These are phyloP conservation scores for Torymus aiolomorphi DNA, from an alignment of 2,888 invertebrate genomes.

Conservation along the genomic window DNA sequence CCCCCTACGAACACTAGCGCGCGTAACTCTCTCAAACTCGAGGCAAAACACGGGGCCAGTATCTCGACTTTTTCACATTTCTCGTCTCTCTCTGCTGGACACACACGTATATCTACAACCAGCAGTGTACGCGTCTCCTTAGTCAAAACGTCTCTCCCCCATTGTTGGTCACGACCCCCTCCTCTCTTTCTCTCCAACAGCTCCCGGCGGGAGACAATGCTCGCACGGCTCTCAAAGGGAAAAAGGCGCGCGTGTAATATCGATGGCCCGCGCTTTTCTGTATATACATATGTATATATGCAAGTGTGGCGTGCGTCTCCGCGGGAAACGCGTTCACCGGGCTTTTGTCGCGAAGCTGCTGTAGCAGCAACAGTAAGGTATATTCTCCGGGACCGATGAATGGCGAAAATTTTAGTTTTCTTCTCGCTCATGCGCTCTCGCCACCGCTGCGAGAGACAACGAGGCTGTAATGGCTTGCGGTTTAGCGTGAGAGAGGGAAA, in stretches of 20 bases:
- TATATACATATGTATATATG: not conserved
- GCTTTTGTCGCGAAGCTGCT: conserved; percentile 29
- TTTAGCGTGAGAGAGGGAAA: not conserved
- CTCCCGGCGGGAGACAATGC: too few relatives aligned
- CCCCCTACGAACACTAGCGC: too few relatives aligned
- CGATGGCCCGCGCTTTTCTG: conserved; percentile 8
- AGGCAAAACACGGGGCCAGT: too few relatives aligned
- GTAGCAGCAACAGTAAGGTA: not conserved
- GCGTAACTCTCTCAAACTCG: too few relatives aligned
- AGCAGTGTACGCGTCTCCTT: too few relatives aligned
- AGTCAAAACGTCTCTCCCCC: too few relatives aligned
- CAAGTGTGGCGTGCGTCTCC: not conserved
- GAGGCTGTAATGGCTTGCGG: conserved; percentile 41
- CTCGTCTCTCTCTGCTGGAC: too few relatives aligned
- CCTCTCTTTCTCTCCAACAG: too few relatives aligned
- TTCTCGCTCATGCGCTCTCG: not conserved
- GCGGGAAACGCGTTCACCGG: not conserved
- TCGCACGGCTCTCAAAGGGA: not conserved
- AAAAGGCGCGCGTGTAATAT: conserved; percentile 5
- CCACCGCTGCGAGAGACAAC: conserved; percentile 15
- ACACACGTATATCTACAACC: too few relatives aligned
- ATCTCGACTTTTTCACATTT: too few relatives aligned
- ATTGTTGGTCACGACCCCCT: too few relatives aligned
- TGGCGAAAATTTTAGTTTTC: conserved; percentile 46
- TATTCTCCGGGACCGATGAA: conserved; percentile 21